Base-by-base conservation (phyloP, 2,113 vertebrate species). In the Odocoileus hemionus region DNA sequence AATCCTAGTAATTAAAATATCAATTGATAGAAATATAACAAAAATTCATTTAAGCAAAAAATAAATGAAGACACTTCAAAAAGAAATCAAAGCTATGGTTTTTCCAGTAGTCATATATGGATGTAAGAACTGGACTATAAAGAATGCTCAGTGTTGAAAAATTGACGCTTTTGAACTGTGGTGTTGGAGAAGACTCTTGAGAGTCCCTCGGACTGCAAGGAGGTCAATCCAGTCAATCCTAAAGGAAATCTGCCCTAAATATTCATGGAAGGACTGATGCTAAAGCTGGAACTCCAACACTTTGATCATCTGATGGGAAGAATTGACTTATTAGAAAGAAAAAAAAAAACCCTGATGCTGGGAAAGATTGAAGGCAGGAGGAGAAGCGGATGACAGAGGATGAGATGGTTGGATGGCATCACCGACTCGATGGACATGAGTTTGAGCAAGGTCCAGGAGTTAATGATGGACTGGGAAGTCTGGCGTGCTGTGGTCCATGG, bases 401-500 rank as follows among this genome's bases (percentile, higher is more conserved):
- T 70, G 5, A 13, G 67, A 12, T 39, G 19, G 67, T 39, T 39
- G n/a, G 19, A 39, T 70, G 67, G n/a, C 67, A 23, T 70, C 10
- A 23, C n/a, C 0, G 2, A 70, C 67, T 70, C 9, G 0, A 70
- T 39, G 10, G 67, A 39, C 67, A 39, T 70, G n/a, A 39, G n/a
- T 39, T 23, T 70, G 5, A 70, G 67, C 10, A 39, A 70, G n/a
- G 5, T 70, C 19, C n/a, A 21, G 64, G 19, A 13, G n/a, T 3
- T 6, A n/a, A 10, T 39, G 10, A 70, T 39, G 67, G n/a, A 70
- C 67, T 6, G 67, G 67, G n/a, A 70, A 23, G 67, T 5, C 21
- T 70, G 67, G 10, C 0, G 0, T 70, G 19, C n/a, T 39, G 67
- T 3, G 0, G n/a, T 12, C 67, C 67, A 70, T 39, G 19, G 2